These are phyloP conservation scores for Antennarius maculatus DNA, from an alignment of 2,797 vertebrate genomes.

Conservation along the genomic window DNA sequence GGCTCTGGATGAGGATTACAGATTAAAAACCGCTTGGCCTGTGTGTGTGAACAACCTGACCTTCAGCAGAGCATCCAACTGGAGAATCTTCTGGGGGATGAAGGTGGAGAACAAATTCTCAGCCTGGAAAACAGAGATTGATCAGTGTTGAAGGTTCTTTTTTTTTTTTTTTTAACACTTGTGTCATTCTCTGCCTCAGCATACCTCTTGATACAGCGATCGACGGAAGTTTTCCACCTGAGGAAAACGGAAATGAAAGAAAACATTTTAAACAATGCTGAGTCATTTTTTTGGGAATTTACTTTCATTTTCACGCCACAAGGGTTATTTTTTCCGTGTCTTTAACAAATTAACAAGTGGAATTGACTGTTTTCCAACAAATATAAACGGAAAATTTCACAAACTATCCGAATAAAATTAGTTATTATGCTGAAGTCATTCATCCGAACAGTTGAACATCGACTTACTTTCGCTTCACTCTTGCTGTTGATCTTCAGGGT, in stretches of 20 bases:
- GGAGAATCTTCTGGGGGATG: constrained; percentile 85
- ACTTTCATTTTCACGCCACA: constrained; percentile 60
- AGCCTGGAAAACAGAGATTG: constrained; percentile 71
- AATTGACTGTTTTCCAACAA: neutral
- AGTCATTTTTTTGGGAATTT: constrained; percentile 50
- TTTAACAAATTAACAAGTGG: accelerated
- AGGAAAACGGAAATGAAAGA: neutral
- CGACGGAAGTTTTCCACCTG: constrained; percentile 78
- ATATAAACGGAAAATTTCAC: accelerated
- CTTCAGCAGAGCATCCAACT: constrained; percentile 83
- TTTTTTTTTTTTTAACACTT: neutral
- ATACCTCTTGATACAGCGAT: constrained; percentile 71
- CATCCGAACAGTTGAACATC: neutral
- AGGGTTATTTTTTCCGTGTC: constrained; percentile 38
- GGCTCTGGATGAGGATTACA: neutral
- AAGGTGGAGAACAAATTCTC: constrained; percentile 82
- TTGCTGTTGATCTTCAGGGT: constrained; percentile 62
- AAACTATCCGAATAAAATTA: accelerated
- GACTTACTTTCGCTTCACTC: constrained; percentile 63
- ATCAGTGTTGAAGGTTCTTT: neutral
- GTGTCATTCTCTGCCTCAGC: neutral
- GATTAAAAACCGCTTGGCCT: neutral
- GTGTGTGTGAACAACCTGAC: constrained; percentile 57
- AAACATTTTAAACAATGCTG: constrained; percentile 37
- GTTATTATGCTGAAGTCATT: accelerated